Conservation (phyloP, 2,888 invertebrate species). For the Hypomecis atomaria region DNA sequence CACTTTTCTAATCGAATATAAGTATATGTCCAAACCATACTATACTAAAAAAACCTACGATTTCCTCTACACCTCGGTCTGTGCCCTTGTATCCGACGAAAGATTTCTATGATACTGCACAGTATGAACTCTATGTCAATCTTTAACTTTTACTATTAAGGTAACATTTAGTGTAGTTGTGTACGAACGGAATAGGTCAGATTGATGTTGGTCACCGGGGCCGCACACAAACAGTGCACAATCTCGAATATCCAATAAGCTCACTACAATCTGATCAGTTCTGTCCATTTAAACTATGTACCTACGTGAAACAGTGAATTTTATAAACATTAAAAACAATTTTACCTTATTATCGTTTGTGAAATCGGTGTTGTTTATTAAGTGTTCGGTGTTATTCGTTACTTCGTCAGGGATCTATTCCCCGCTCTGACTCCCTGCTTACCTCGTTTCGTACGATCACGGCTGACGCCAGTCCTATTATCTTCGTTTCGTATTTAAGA, state of each 20-base stretch:
- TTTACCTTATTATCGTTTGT: constrained; percentile 51
- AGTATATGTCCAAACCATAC: constrained; percentile 64
- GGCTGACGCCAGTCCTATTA: constrained; percentile 8
- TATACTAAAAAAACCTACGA: constrained; percentile 50
- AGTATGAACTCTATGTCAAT: constrained; percentile 66
- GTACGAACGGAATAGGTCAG: constrained; percentile 64
- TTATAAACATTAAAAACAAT: constrained; percentile 46
- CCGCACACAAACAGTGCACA: constrained; percentile 10
- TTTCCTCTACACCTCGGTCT: constrained; percentile 48
- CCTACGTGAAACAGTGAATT: constrained; percentile 56
- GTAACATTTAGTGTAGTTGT: constrained; percentile 64
- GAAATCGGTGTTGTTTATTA: constrained; percentile 62
- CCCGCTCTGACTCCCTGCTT: constrained; percentile 32
- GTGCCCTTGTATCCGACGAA: constrained; percentile 52
- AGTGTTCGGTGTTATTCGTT: constrained; percentile 55
- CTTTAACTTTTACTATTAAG: constrained; percentile 68
- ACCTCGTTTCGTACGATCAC: constrained; percentile 12
- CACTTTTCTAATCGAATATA: constrained; percentile 60
- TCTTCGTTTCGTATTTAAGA: constrained; percentile 22
- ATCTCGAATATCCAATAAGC: not conserved
- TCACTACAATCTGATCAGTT: constrained; percentile 60
- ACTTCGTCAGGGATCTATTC: constrained; percentile 53
- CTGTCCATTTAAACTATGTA: constrained; percentile 56
- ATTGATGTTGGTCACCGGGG: constrained; percentile 44
- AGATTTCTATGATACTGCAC: constrained; percentile 63